phyloP scores from a whole-genome alignment of 2,113 vertebrate species.

The Rostratula benghalensis region DNA sequence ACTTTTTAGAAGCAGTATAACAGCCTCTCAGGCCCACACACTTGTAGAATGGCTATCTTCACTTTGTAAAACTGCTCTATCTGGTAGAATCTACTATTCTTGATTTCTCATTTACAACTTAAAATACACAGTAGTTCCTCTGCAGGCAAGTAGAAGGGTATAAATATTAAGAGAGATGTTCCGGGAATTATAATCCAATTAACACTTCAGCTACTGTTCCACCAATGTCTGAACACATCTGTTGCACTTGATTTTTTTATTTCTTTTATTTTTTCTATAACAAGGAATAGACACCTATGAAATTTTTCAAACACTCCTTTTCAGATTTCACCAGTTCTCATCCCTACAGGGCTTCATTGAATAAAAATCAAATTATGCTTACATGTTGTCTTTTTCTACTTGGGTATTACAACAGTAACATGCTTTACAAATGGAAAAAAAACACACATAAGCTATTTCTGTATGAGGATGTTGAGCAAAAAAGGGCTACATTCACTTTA shows the following conservation, averaged over 20 bases:
- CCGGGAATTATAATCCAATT: conserved; percentile 36
- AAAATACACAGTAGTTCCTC: conserved; percentile 47
- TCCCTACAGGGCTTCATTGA: neutral
- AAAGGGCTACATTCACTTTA: neutral
- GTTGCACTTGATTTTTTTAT: neutral
- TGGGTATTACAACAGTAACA: fast-evolving
- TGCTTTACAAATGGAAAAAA: neutral
- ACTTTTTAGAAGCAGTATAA: neutral
- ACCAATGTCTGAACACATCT: neutral
- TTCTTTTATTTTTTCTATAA: neutral
- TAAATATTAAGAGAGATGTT: neutral
- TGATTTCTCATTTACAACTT: conserved; percentile 44
- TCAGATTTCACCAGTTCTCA: neutral
- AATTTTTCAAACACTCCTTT: neutral
- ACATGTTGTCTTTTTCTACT: neutral
- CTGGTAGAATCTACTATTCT: conserved; percentile 19
- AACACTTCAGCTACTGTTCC: conserved; percentile 13
- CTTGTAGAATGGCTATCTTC: neutral
- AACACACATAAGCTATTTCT: neutral
- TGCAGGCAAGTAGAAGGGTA: neutral
- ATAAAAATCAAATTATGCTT: neutral
- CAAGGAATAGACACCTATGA: neutral
- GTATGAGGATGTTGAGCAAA: neutral
- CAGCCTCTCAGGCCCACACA: neutral
- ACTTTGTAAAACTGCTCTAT: conserved; percentile 15